phyloP scores from a whole-genome alignment of 2,113 vertebrate species.

The Zosterops pallidus region DNA sequence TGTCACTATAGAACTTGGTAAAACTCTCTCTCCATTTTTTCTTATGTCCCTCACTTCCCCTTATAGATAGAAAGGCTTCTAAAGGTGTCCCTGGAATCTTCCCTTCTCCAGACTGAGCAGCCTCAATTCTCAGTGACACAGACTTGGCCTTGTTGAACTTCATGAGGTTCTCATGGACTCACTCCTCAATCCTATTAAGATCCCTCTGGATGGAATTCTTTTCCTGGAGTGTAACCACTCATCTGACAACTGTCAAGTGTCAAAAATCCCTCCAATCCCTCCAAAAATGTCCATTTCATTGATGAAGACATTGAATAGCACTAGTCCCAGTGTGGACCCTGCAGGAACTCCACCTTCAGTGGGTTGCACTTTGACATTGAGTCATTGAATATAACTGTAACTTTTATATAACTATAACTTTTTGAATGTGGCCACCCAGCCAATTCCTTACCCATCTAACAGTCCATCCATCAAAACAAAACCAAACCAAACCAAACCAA shows the following conservation, averaged over 20 bases:
- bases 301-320: not conserved
- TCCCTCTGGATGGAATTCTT: not conserved
- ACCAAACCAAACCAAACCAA: too few relatives aligned
- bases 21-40: not conserved
- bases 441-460: not conserved
- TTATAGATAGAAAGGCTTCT: not conserved
- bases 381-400: not conserved
- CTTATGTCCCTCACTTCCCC: rapidly evolving
- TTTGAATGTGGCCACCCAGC: not conserved
- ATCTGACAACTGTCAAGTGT: not conserved
- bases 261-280: not conserved
- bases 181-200: not conserved
- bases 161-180: not conserved
- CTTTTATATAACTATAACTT: not conserved
- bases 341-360: not conserved
- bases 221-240: not conserved
- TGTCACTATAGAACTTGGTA: not conserved
- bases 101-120: not conserved
- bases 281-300: not conserved
- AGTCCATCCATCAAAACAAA: not conserved
- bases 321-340: not conserved
- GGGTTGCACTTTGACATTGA: not conserved
- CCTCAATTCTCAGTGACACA: not conserved
- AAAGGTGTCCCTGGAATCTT: not conserved
- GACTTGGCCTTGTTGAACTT: not conserved